Base-by-base conservation (phyloP, 2,888 invertebrate species). In the Hartigia nigra region DNA sequence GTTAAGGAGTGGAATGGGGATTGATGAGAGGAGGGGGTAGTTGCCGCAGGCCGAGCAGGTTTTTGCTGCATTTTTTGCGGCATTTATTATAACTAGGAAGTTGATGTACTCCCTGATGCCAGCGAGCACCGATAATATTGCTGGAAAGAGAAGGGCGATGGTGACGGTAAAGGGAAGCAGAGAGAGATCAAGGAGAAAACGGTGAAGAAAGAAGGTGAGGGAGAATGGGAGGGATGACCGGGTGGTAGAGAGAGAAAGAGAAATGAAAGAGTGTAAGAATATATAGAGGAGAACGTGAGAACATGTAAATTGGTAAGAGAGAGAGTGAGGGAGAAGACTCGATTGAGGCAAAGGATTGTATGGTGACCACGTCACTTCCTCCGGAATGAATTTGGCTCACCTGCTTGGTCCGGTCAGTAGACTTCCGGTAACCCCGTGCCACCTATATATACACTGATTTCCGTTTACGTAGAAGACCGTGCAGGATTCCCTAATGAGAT, bases 1-100 rank as follows among this genome's bases (percentile, higher is more conserved):
- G 75, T 76, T 37, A 14, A 31, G 78, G 84, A 84, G 86, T 78
- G 80, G 86, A 83, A 83, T 80, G 82, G 76, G 81, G 79, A 55
- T 74, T 69, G 70, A 72, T 76, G 81, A 82, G 81, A 77, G 80
- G 82, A 80, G 81, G 83, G 81, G 82, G 81, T 85, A 85, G 82
- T 85, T 79, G 90, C 91, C 90, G 86, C 85, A 88, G 91, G 90
- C 91, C 88, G 87, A 87, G 90, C 91, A 90, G 88, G 91, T 90
- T 91, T 90, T 90, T 88, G 87, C 86, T 83, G 81, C 78, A 84
- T 84, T 84, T 89, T 89, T 88, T 83, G 80, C 81, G 83, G 83
- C 83, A 82, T 86, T 87, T 84, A 84, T 85, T 86, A 84, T 85
- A 85, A 86, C 87, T 79, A 79, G 79, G 79, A 79, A 79, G 77